These are phyloP conservation scores for Augochlorella aurata DNA, from an alignment of 2,888 invertebrate genomes.

Conservation along the genomic window DNA sequence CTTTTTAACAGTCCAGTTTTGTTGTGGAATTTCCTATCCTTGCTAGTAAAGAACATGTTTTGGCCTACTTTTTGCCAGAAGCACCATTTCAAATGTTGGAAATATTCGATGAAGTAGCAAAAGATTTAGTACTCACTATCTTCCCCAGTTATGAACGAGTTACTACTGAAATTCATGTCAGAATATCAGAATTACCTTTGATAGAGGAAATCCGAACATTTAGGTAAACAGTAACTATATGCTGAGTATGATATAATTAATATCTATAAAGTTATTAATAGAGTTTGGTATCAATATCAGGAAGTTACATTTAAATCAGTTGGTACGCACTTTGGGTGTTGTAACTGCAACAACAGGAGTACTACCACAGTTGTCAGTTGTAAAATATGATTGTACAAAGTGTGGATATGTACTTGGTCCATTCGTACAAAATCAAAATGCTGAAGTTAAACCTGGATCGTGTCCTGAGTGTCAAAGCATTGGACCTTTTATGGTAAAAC, in stretches of 20 bases:
- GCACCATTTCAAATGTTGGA: slow-evolving; percentile 98
- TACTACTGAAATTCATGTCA: slow-evolving; percentile 95
- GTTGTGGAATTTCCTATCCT: slow-evolving; percentile 96
- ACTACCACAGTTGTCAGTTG: slow-evolving; percentile 95
- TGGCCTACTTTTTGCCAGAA: slow-evolving; percentile 98
- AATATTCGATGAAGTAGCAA: slow-evolving; percentile 97
- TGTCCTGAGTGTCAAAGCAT: slow-evolving; percentile 99
- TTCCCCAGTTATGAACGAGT: slow-evolving; percentile 98
- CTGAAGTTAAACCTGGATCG: slow-evolving; percentile 97
- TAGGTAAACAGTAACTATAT: slow-evolving; percentile 81
- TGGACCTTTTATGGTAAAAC: slow-evolving; percentile 94
- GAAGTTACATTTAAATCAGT: slow-evolving; percentile 94
- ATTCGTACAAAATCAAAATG: slow-evolving; percentile 95
- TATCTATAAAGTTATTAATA: slow-evolving; percentile 15
- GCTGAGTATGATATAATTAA: not conserved
- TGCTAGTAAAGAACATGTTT: slow-evolving; percentile 94
- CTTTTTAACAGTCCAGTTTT: slow-evolving; percentile 86
- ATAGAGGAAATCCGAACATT: slow-evolving; percentile 98
- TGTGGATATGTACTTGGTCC: slow-evolving; percentile 98
- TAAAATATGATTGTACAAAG: slow-evolving; percentile 98
- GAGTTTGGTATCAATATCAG: slow-evolving; percentile 78
- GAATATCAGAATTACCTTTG: slow-evolving; percentile 96
- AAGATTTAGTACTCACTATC: slow-evolving; percentile 94
- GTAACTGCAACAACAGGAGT: slow-evolving; percentile 98
- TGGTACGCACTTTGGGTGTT: slow-evolving; percentile 96